phyloP scores from a whole-genome alignment of 1,140 invertebrate genomes.

The Solenopsis invicta region DNA sequence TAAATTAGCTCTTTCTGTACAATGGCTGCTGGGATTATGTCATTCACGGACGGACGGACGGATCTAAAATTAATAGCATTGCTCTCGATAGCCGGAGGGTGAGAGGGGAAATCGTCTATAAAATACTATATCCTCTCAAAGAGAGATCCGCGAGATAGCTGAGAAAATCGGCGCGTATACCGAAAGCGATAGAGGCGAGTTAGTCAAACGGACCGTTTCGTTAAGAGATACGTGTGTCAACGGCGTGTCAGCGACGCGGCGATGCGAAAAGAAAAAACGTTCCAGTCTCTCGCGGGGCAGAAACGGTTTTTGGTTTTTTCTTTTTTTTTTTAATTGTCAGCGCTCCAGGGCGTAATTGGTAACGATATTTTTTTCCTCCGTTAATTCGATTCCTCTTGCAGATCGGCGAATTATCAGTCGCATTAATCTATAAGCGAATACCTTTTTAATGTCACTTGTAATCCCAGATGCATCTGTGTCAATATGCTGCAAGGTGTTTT shows the following conservation, averaged over 20 bases:
- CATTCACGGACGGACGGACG: background rate
- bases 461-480: conserved; percentile 72
- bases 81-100: background rate
- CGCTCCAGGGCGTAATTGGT: background rate
- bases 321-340: background rate
- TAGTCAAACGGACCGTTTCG: background rate
- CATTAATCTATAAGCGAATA: conserved; percentile 41
- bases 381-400: conserved; percentile 50
- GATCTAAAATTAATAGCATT: conserved; percentile 7
- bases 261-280: background rate
- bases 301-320: background rate
- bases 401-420: conserved; percentile 48
- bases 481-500: conserved; percentile 73
- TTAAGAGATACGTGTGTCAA: background rate
- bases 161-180: background rate
- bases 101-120: background rate
- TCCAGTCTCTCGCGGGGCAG: background rate
- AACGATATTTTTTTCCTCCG: conserved; percentile 37
- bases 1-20: background rate
- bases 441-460: conserved; percentile 62
- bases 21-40: background rate
- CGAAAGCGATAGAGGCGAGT: background rate
- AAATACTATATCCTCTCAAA: background rate
- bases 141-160: background rate
- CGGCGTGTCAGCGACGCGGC: background rate